Base-by-base conservation (phyloP, 1,140 invertebrate genomes). In the Papilio machaon region DNA sequence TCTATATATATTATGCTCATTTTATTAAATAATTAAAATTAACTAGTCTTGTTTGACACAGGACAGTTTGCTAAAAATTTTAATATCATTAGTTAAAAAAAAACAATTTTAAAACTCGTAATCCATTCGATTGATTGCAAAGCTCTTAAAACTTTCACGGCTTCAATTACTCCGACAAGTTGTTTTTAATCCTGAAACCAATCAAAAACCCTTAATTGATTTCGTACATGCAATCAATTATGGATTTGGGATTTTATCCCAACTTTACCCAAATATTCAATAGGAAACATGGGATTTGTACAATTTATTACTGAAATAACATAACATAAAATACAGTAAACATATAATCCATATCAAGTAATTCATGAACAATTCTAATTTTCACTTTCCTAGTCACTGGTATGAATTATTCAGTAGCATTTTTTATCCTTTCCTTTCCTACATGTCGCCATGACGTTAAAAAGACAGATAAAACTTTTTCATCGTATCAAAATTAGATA, bases 71-170 rank as follows among this genome's bases (percentile, higher is more conserved):
- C 23, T 30, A 58, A 19, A 58, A 58, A 58, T 19, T 19, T 58
- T n/a, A 58, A 58, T 19, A 58, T 17, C n/a, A 58, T 58, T 58
- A 58, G 54, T 58, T 58, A 64, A 30, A n/a, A n/a, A 64, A 64
- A 64, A 64, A 70, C 64, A 70, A 70, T 38, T 70, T 38, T 70
- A 70, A 70, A 70, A 70, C 64, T 17, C 23, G 23, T 35, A 70
- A 70, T 35, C 64, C 64, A 70, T 38, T 70, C 11, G 30, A 70
- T 64, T 64, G 60, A 64, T 70, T 70, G 64, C 64, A 35, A 70
- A 70, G 64, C 64, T 70, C 64, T 70, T 70, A 70, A 70, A 70
- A 70, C 64, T 70, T 70, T 70, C 64, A 70, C 64, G n/a, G 64
- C 64, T 70, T 70, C 64, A 70, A 70, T 70, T 70, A 70, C 30